These are phyloP conservation scores for Aphodius sticticus DNA, from an alignment of 2,888 invertebrate species.

Conservation along the genomic window DNA sequence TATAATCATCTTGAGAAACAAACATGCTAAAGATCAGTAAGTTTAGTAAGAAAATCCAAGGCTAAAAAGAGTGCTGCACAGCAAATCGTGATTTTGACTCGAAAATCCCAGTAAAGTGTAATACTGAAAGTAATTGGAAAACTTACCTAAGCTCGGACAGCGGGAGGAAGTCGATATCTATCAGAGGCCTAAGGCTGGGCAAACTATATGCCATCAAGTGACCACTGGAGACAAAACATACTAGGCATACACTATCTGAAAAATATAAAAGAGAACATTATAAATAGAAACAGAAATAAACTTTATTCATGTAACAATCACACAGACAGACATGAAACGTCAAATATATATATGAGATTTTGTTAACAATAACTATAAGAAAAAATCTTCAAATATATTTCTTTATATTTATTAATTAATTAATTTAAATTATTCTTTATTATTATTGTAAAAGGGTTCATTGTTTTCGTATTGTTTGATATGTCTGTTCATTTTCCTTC, in stretches of 20 bases:
- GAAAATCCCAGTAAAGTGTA: conserved; percentile 27
- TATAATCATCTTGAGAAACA: conserved; percentile 15
- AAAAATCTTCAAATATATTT: too few relatives aligned
- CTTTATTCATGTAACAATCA: too few relatives aligned
- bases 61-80: conserved; percentile 32
- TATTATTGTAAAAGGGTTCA: too few relatives aligned
- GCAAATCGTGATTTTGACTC: conserved; percentile 18
- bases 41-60: conserved; percentile 6
- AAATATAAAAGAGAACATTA: conserved; percentile 46
- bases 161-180: conserved; percentile 94
- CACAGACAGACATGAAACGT: too few relatives aligned
- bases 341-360: too few relatives aligned
- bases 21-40: conserved; percentile 18
- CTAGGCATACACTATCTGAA: conserved; percentile 92
- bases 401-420: too few relatives aligned
- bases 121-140: conserved; percentile 27
- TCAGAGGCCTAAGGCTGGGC: conserved; percentile 91
- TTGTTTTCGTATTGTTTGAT: too few relatives aligned
- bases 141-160: conserved; percentile 90
- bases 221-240: conserved; percentile 94
- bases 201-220: conserved; percentile 93
- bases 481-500: not conserved
- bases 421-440: too few relatives aligned
- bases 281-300: too few relatives aligned
- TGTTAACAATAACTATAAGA: too few relatives aligned